A percentile compares a stretch with the other conserved stretches of the same genome.
Conservation (phyloP, 2,113 vertebrate genomes). For the Phoenicopterus ruber region DNA sequence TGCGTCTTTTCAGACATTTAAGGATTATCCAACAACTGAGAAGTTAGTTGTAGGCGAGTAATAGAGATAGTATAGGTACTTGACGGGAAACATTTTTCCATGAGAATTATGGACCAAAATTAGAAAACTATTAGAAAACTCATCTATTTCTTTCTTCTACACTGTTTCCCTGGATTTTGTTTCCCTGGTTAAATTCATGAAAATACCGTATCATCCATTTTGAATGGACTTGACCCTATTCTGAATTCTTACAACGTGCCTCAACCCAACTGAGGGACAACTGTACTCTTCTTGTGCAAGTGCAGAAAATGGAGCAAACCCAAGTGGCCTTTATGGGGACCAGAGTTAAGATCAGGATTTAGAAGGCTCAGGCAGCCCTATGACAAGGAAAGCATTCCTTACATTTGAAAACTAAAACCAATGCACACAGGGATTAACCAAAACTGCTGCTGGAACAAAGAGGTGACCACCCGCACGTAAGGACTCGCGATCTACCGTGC, state of each 20-base stretch:
- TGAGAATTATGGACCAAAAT: not conserved
- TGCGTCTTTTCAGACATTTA: not conserved
- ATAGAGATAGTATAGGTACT: not conserved
- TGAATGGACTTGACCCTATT: not conserved
- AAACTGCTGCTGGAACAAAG: not conserved
- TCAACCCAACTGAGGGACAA: not conserved
- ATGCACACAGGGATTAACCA: not conserved
- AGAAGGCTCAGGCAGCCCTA: not conserved
- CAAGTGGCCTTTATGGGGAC: not conserved
- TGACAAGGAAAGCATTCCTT: not conserved
- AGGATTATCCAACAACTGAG: not conserved
- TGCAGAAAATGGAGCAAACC: not conserved
- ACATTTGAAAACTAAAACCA: not conserved
- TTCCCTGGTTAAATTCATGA: not conserved
- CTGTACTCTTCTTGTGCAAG: not conserved
- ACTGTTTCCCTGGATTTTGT: not conserved
- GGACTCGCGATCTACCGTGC: fast-evolving
- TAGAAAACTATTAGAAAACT: not conserved
- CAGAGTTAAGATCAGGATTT: not conserved
- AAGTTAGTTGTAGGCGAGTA: not conserved
- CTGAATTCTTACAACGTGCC: not conserved
- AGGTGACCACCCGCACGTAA: fast-evolving
- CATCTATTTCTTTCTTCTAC: not conserved
- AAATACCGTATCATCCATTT: not conserved
- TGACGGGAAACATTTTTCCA: not conserved